phyloP scores from a whole-genome alignment of 1,140 invertebrate species.

The Scylla paramamosain region DNA sequence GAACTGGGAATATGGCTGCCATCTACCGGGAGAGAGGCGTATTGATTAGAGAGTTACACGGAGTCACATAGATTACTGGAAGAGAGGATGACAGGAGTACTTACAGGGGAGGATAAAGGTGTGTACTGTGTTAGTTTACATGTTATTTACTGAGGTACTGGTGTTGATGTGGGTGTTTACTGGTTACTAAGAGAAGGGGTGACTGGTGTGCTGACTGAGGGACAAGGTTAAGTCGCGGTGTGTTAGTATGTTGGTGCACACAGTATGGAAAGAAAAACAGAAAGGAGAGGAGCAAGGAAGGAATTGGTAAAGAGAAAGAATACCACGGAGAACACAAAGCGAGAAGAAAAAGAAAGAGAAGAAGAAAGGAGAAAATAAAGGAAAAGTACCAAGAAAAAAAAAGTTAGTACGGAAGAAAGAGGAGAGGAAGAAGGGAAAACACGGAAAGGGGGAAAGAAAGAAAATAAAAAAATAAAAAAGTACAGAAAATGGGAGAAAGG shows the following conservation, averaged over 20 bases:
- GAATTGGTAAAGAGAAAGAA: background rate
- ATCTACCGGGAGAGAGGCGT: constrained; percentile 84
- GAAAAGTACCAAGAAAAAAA: background rate
- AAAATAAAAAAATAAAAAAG: background rate
- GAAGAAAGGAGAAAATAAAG: background rate
- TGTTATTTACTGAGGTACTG: too few species aligned
- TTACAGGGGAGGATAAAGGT: too few species aligned
- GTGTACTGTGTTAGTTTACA: too few species aligned
- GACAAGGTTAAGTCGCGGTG: too few species aligned
- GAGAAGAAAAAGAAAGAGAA: too few species aligned
- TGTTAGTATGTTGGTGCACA: too few species aligned
- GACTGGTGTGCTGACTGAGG: too few species aligned
- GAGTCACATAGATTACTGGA: background rate
- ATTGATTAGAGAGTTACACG: background rate
- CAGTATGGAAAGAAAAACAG: background rate
- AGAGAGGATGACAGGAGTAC: background rate
- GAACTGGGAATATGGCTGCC: constrained; percentile 92
- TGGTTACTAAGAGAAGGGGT: too few species aligned
- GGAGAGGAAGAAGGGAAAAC: background rate
- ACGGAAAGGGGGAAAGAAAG: background rate
- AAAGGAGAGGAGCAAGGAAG: background rate
- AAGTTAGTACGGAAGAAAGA: background rate
- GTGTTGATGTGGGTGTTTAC: too few species aligned
- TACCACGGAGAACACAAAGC: too few species aligned
- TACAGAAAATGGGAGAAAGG: background rate